A percentile compares a stretch with the other conserved stretches of the same genome.
These are phyloP conservation scores for Lerema accius DNA, from an alignment of 1,140 invertebrate genomes.

Conservation along the genomic window DNA sequence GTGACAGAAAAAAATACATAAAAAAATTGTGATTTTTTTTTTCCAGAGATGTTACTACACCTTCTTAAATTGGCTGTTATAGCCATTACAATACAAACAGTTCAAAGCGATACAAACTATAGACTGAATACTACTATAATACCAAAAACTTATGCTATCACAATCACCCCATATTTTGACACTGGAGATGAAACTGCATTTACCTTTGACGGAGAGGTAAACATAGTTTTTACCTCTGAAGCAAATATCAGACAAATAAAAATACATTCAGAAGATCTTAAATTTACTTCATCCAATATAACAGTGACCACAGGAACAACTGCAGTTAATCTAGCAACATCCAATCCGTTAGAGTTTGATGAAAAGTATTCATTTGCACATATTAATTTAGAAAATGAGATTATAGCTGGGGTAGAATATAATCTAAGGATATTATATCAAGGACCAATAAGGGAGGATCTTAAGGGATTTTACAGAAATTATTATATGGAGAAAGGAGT, in stretches of 20 bases:
- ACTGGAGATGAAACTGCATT: slow-evolving; percentile 80
- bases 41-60: slow-evolving; percentile 54
- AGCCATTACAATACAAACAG: slow-evolving; percentile 30
- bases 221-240: slow-evolving; percentile 75
- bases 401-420: slow-evolving; percentile 61
- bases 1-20: too few relatives aligned
- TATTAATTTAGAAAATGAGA: slow-evolving; percentile 58
- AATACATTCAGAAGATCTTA: slow-evolving; percentile 86
- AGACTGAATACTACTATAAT: slow-evolving; percentile 84
- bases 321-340: slow-evolving; percentile 39
- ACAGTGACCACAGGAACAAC: slow-evolving; percentile 50
- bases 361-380: slow-evolving; percentile 60
- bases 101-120: slow-evolving; percentile 70
- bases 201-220: slow-evolving; percentile 84
- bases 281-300: slow-evolving; percentile 71
- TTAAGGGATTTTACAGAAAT: slow-evolving; percentile 92
- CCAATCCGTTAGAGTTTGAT: slow-evolving; percentile 58
- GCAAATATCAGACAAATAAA: slow-evolving; percentile 76
- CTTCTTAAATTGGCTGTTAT: slow-evolving; percentile 38
- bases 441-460: slow-evolving; percentile 83
- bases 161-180: slow-evolving; percentile 84
- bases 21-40: not conserved
- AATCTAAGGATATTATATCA: slow-evolving; percentile 79
- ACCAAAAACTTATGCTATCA: slow-evolving; percentile 86
- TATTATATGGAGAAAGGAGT: slow-evolving; percentile 84